Evolutionary conservation across 2,113 vertebrate genomes (phyloP).

Genomic region (Copsychus sechellarum): DNA sequence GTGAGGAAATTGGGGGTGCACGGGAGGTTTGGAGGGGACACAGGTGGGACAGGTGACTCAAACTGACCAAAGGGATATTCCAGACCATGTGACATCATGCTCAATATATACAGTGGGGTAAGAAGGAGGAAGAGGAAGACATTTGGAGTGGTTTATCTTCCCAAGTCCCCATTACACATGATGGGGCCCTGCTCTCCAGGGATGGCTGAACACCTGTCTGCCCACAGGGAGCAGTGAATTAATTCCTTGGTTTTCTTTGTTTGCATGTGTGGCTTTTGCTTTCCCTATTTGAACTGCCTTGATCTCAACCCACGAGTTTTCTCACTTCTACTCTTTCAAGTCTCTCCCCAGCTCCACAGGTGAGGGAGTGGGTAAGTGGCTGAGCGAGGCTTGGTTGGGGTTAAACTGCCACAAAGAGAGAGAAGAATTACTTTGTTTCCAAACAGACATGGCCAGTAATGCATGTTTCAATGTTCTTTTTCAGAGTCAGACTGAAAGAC

Average conservation of each 20-base stretch:
- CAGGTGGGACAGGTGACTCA: not conserved
- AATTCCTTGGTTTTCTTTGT: not conserved
- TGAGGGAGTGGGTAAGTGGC: rapidly evolving
- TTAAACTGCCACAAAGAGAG: not conserved
- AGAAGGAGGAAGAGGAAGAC: not conserved
- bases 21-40: not conserved
- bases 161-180: not conserved
- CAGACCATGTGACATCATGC: not conserved
- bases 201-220: not conserved
- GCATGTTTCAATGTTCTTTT: not conserved
- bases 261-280: not conserved
- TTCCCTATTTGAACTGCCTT: not conserved
- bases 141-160: not conserved
- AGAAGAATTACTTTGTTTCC: not conserved
- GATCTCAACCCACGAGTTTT: not conserved
- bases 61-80: not conserved
- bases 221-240: not conserved
- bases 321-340: not conserved
- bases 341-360: not conserved
- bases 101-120: not conserved
- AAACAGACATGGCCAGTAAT: not conserved
- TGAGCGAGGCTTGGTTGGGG: not conserved
- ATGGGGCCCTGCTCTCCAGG: not conserved
- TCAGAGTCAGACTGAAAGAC: not conserved
- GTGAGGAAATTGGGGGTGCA: not conserved